These are phyloP conservation scores for Sus cebifrons DNA, from an alignment of 2,797 vertebrate genomes.

Conservation along the genomic window DNA sequence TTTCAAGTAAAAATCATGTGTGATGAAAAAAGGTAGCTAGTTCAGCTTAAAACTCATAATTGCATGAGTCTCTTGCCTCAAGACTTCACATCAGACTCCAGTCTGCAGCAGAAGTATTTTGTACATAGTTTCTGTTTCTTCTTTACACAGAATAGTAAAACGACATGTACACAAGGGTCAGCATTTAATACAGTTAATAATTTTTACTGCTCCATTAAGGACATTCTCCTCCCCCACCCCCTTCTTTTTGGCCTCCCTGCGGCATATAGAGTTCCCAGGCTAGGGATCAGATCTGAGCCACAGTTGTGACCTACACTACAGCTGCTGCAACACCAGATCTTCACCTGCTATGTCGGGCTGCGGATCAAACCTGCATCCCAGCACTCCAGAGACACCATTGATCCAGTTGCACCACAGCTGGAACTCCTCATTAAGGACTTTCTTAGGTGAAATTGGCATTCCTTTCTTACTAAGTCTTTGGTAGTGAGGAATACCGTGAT, in stretches of 20 bases:
- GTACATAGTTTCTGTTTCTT: neutral
- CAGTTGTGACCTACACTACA: too few relatives aligned
- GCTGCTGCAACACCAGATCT: too few relatives aligned
- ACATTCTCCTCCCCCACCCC: too few relatives aligned
- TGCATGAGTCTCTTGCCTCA: neutral
- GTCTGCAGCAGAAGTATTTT: neutral
- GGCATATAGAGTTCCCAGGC: too few relatives aligned
- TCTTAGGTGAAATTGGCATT: neutral
- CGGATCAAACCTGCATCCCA: too few relatives aligned
- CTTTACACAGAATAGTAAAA: neutral
- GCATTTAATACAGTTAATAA: neutral
- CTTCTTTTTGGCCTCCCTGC: too few relatives aligned
- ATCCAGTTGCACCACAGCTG: too few relatives aligned
- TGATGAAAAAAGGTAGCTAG: neutral
- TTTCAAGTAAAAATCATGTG: slow-evolving; percentile 3
- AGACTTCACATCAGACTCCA: neutral
- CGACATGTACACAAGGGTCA: neutral
- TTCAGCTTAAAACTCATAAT: neutral
- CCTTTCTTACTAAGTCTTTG: neutral
- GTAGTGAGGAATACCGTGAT: neutral
- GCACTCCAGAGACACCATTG: too few relatives aligned
- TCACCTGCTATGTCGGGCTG: too few relatives aligned
- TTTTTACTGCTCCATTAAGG: neutral
- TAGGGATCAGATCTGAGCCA: too few relatives aligned
- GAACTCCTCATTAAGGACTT: too few relatives aligned